Evolutionary conservation across 2,888 invertebrate genomes (phyloP).

Genomic region (Prionchulus punctatus): DNA sequence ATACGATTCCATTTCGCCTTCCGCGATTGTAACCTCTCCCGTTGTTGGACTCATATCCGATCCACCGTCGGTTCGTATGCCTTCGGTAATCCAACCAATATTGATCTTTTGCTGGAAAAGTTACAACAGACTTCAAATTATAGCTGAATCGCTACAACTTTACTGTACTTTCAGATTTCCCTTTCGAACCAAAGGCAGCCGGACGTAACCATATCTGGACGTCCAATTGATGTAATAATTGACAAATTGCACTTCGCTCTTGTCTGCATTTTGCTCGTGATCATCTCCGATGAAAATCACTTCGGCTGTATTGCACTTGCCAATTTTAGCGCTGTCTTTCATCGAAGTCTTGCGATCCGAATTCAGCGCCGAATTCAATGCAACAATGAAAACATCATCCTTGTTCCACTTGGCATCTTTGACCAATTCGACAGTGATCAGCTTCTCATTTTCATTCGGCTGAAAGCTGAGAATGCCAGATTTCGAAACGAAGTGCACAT

Average conservation of each 20-base stretch:
- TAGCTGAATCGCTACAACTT: too few relatives aligned
- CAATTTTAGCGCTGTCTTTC: conserved; percentile 34
- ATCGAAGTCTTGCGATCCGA: conserved; percentile 23
- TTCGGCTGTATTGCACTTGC: conserved; percentile 28
- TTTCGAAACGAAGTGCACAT: conserved; percentile 42
- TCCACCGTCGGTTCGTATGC: conserved; percentile 42
- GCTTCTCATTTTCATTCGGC: conserved; percentile 39
- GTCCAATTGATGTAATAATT: conserved; percentile 18
- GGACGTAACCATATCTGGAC: conserved; percentile 16
- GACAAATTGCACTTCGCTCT: conserved; percentile 20
- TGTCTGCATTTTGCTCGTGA: too few relatives aligned
- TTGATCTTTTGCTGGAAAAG: conserved; percentile 23
- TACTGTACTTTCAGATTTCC: conserved; percentile 7
- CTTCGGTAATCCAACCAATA: conserved; percentile 43
- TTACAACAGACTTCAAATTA: too few relatives aligned
- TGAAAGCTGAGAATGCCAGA: conserved; percentile 41
- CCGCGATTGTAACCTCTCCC: conserved; percentile 36
- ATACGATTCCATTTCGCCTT: conserved; percentile 39
- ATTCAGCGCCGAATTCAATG: conserved; percentile 34
- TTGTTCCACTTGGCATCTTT: conserved; percentile 47
- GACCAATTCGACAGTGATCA: conserved; percentile 40
- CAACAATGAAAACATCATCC: conserved; percentile 46
- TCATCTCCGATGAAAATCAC: conserved; percentile 10
- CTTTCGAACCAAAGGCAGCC: conserved; percentile 15
- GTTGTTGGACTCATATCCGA: conserved; percentile 42